Conservation (phyloP, 1,140 invertebrate species). For the Heliothis subflexa region DNA sequence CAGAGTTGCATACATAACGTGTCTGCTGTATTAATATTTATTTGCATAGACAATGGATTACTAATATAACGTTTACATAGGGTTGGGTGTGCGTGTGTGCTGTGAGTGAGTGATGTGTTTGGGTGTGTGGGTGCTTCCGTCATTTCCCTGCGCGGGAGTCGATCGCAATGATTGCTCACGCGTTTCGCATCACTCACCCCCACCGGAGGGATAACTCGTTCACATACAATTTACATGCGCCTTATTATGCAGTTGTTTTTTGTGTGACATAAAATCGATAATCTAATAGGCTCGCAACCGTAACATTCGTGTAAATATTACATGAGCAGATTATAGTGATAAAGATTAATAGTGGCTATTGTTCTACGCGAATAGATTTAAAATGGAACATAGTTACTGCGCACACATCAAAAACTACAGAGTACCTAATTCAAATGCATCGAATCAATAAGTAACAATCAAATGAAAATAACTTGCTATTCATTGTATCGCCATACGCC, state of each 20-base stretch:
- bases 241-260: constrained; percentile 68
- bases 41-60: constrained; percentile 82
- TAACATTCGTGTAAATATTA: constrained; percentile 48
- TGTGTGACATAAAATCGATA: constrained; percentile 68
- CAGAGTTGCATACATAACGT: constrained; percentile 66
- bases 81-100: constrained; percentile 33
- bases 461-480: not conserved
- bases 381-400: not conserved
- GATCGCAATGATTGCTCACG: constrained; percentile 82
- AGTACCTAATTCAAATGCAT: not conserved
- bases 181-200: constrained; percentile 83
- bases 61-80: constrained; percentile 54
- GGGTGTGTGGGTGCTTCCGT: constrained; percentile 69
- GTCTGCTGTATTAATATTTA: constrained; percentile 74
- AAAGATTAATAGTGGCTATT: constrained; percentile 33
- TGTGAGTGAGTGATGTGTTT: constrained; percentile 1
- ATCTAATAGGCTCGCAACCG: constrained; percentile 58
- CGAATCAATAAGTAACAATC: not conserved
- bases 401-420: not conserved
- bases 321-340: constrained; percentile 44
- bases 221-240: constrained; percentile 80
- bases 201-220: constrained; percentile 75
- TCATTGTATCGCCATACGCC: not conserved
- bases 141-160: constrained; percentile 79
- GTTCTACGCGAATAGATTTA: constrained; percentile 15